A percentile compares a stretch with the other conserved stretches of the same genome.
Evolutionary conservation across 2,888 invertebrate species (phyloP).

Genomic region (Apomyelois bistriatella): DNA sequence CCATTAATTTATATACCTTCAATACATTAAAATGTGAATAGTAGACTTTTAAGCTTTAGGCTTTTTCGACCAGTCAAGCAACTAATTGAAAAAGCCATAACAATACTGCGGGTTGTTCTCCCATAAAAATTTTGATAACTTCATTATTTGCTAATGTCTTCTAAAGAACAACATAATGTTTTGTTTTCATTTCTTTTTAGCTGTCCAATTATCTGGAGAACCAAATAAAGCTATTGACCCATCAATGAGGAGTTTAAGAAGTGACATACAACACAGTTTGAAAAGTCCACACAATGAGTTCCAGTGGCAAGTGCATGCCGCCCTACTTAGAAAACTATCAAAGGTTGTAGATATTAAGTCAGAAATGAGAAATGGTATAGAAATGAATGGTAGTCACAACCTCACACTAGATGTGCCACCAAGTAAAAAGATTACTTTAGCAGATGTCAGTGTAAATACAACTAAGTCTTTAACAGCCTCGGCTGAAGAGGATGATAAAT

Average conservation of each 20-base stretch:
- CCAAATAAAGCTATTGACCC: conserved; percentile 67
- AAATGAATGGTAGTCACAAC: conserved; percentile 65
- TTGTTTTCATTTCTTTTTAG: conserved; percentile 34
- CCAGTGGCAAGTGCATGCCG: conserved; percentile 67
- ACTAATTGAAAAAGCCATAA: no score
- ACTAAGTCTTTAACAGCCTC: conserved; percentile 57
- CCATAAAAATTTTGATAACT: no score
- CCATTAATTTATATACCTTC: no score
- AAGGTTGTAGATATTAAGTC: conserved; percentile 71
- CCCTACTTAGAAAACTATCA: conserved; percentile 63
- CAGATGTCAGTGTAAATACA: conserved; percentile 68
- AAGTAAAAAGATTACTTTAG: conserved; percentile 46
- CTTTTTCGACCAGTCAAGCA: no score
- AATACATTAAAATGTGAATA: no score
- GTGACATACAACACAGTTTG: conserved; percentile 60
- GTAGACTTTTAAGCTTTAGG: no score
- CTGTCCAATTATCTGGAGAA: conserved; percentile 66
- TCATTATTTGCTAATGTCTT: no score
- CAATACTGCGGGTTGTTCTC: no score
- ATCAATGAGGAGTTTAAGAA: conserved; percentile 68
- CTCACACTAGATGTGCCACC: conserved; percentile 42
- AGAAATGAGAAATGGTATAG: conserved; percentile 46
- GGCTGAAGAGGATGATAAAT: conserved; percentile 50
- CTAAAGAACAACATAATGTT: no score
- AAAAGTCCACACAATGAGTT: conserved; percentile 45